Conservation (phyloP, 2,113 vertebrate genomes). For the Azemiops feae region DNA sequence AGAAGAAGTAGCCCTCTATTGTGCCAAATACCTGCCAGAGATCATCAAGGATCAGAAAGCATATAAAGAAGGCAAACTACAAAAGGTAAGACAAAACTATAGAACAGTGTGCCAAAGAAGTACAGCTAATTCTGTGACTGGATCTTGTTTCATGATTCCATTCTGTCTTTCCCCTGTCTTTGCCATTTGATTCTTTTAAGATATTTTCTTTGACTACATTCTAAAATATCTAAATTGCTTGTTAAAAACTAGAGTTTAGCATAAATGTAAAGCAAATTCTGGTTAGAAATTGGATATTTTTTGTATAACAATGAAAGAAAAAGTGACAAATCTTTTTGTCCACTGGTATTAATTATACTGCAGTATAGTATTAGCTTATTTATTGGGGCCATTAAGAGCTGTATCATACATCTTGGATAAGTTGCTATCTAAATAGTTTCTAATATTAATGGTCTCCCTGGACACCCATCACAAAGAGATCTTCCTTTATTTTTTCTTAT, state of each 20-base stretch:
- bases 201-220: not conserved
- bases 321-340: not conserved
- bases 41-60: constrained; percentile 96
- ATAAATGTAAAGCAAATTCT: not conserved
- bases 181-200: not conserved
- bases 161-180: not conserved
- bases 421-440: no score
- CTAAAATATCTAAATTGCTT: not conserved
- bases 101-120: not conserved
- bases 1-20: constrained; percentile 96
- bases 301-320: not conserved
- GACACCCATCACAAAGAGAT: not conserved
- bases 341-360: not conserved
- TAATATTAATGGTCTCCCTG: not conserved
- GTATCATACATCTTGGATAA: no score
- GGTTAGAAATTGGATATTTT: not conserved
- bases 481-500: not conserved
- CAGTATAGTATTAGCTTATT: not conserved
- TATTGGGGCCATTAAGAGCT: not conserved
- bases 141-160: not conserved
- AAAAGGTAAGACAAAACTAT: constrained; percentile 80
- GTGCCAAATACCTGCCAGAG: constrained; percentile 96
- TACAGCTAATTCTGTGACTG: not conserved
- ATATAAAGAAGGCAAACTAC: constrained; percentile 95
- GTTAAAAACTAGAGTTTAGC: not conserved